Conservation (phyloP, 2,888 invertebrate species). For the Agrotis ipsilon region DNA sequence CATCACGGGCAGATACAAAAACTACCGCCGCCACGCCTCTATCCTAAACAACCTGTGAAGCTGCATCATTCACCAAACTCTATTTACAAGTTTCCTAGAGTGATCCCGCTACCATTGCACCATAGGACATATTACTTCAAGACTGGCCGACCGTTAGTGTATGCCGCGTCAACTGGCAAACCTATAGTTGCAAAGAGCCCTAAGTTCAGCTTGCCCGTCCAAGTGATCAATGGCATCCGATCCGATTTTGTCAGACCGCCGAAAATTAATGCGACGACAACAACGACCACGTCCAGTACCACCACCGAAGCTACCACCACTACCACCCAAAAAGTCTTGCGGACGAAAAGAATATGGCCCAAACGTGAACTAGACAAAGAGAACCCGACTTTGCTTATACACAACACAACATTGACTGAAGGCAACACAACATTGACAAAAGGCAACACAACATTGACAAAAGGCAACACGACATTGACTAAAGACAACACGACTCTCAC, state of each 20-base stretch:
- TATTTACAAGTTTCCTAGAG: constrained; percentile 81
- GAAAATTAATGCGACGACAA: constrained; percentile 67
- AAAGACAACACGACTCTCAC: constrained; percentile 70
- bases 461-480: constrained; percentile 66
- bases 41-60: constrained; percentile 74
- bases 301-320: constrained; percentile 77
- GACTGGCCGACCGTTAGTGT: constrained; percentile 73
- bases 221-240: constrained; percentile 85
- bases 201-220: constrained; percentile 83
- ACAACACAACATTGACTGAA: constrained; percentile 67
- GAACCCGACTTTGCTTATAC: constrained; percentile 45
- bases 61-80: constrained; percentile 76
- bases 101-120: constrained; percentile 77
- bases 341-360: constrained; percentile 89
- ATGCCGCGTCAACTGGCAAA: constrained; percentile 76
- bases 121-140: constrained; percentile 71
- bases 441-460: constrained; percentile 66
- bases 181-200: constrained; percentile 77
- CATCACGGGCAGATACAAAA: constrained; percentile 75
- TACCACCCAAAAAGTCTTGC: constrained; percentile 80
- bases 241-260: constrained; percentile 83
- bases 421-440: constrained; percentile 68
- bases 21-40: constrained; percentile 74
- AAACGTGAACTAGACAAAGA: constrained; percentile 68
- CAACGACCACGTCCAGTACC: constrained; percentile 73